Evolutionary conservation across 2,888 invertebrate species (phyloP).

Genomic region (Sphinx pinastri): DNA sequence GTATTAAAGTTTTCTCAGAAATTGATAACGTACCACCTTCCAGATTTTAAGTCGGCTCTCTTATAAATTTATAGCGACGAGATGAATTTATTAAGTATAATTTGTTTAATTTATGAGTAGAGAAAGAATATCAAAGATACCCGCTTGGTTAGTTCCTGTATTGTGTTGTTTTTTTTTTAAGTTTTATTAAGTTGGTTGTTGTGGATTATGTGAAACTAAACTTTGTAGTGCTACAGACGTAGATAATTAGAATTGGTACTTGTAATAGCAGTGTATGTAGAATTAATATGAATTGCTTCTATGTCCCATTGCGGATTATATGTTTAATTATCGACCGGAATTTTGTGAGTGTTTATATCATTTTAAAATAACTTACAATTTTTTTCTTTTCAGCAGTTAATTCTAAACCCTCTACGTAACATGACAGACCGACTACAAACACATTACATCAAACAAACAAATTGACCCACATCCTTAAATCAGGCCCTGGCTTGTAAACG

Average conservation of each 20-base stretch:
- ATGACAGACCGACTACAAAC: too few species aligned
- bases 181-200: too few species aligned
- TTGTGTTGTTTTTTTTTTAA: background rate
- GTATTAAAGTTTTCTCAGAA: constrained; percentile 69
- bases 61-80: constrained; percentile 58
- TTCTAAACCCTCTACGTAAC: too few species aligned
- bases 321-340: too few species aligned
- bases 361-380: too few species aligned
- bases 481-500: background rate
- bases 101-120: constrained; percentile 33
- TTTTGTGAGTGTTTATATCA: too few species aligned
- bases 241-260: too few species aligned
- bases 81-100: constrained; percentile 57
- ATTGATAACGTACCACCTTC: constrained; percentile 67
- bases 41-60: constrained; percentile 64
- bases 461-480: background rate
- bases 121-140: background rate
- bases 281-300: too few species aligned
- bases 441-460: too few species aligned
- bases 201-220: background rate
- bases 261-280: too few species aligned
- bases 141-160: background rate
- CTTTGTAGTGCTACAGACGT: background rate
- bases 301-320: too few species aligned
- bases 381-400: too few species aligned